A percentile compares a stretch with the other conserved stretches of the same genome.
Conservation (phyloP, 1,140 invertebrate genomes). For the Drosophila fuyamai region DNA sequence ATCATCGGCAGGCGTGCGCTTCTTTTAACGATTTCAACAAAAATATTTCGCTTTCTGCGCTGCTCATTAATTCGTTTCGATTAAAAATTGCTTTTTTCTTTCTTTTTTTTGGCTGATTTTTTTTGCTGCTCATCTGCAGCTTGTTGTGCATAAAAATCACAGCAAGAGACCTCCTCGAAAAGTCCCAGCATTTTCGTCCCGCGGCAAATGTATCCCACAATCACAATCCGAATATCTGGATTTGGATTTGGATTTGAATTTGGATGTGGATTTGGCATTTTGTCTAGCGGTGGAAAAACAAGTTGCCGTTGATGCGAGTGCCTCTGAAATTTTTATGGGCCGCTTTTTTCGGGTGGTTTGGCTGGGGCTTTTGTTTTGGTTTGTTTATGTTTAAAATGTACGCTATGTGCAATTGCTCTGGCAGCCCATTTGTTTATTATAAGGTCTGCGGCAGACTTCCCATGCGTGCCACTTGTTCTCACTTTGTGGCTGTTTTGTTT, state of each 20-base stretch:
- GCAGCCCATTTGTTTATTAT: conserved; percentile 79
- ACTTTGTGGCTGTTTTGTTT: conserved; percentile 45
- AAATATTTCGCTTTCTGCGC: conserved; percentile 69
- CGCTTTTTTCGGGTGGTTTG: conserved; percentile 26
- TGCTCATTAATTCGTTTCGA: conserved; percentile 81
- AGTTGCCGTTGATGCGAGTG: conserved; percentile 69
- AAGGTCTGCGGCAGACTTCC: conserved; percentile 71
- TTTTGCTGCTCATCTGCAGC: conserved; percentile 68
- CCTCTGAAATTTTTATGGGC: conserved; percentile 71
- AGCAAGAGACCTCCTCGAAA: conserved; percentile 55
- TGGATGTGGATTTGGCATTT: conserved; percentile 55
- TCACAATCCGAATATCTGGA: conserved; percentile 19
- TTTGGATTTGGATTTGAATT: conserved; percentile 5
- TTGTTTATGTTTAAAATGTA: conserved; percentile 79
- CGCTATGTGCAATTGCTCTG: conserved; percentile 74
- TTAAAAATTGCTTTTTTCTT: conserved; percentile 70
- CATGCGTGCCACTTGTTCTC: conserved; percentile 75
- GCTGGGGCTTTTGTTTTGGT: conserved; percentile 36
- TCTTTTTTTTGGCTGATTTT: conserved; percentile 24
- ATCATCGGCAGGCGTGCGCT: conserved; percentile 73
- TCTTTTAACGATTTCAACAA: conserved; percentile 81
- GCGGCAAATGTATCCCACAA: conserved; percentile 24
- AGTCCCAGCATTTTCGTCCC: conserved; percentile 11
- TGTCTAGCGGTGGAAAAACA: conserved; percentile 74
- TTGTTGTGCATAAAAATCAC: conserved; percentile 83